A percentile compares a stretch with the other conserved stretches of the same genome.
Conservation (phyloP, 2,797 vertebrate species). For the Melanogrammus aeglefinus region DNA sequence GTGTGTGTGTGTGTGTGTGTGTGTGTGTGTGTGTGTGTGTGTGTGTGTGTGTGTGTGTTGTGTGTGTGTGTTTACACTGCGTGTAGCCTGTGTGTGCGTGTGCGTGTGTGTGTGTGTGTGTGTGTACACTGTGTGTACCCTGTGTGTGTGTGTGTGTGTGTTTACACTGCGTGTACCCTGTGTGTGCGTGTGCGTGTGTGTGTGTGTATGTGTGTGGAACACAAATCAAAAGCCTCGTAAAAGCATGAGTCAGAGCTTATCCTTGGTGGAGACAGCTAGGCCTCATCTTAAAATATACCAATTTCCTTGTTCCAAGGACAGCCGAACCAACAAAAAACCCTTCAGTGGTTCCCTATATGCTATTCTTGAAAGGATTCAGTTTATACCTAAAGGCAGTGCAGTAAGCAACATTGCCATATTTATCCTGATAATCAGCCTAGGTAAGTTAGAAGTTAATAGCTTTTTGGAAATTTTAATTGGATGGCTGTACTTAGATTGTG, state of each 20-base stretch:
- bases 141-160: no score
- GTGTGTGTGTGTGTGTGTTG: conserved; percentile 14
- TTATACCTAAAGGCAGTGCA: neutral
- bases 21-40: conserved; percentile 10
- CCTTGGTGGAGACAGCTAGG: conserved; percentile 32
- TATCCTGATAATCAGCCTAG: neutral
- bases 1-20: neutral
- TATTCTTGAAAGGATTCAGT: neutral
- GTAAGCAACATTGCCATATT: neutral
- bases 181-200: conserved; percentile 9
- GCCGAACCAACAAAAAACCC: conserved; percentile 11
- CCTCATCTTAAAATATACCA: conserved; percentile 41
- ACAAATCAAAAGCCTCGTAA: conserved; percentile 37
- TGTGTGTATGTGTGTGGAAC: conserved; percentile 20
- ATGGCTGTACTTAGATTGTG: neutral
- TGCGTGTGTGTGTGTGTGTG: no score
- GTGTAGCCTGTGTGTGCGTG: conserved; percentile 3
- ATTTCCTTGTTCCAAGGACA: conserved; percentile 35
- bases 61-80: neutral
- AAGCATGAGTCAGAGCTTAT: conserved; percentile 39
- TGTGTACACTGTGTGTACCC: no score
- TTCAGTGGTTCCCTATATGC: conserved; percentile 26
- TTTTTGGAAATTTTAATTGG: neutral
- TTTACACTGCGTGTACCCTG: no score
- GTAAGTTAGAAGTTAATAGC: no score